phyloP scores from a whole-genome alignment of 2,797 vertebrate species.

The Sandelia bainsii region DNA sequence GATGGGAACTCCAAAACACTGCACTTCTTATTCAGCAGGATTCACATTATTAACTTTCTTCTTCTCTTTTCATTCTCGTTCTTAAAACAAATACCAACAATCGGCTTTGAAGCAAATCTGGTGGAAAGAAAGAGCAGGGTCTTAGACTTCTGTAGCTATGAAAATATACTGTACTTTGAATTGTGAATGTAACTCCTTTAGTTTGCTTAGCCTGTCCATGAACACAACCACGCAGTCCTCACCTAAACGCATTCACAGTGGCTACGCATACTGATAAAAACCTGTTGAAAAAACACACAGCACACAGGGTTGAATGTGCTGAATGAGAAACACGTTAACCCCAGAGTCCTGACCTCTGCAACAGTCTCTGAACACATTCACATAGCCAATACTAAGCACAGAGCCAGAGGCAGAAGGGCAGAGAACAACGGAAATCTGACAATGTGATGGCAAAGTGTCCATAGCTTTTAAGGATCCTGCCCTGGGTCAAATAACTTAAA shows the following conservation, averaged over 20 bases:
- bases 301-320: conserved; percentile 12
- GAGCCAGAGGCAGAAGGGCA: conserved; percentile 8
- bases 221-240: conserved; percentile 37
- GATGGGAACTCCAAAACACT: conserved; percentile 67
- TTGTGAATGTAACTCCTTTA: conserved; percentile 37
- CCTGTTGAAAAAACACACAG: background rate
- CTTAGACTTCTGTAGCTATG: conserved; percentile 35
- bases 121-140: conserved; percentile 15
- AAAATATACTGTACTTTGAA: conserved; percentile 58
- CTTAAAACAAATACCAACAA: conserved; percentile 69
- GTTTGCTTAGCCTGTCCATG: conserved; percentile 48
- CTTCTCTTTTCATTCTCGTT: conserved; percentile 40
- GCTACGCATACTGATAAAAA: conserved; percentile 39
- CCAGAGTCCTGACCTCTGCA: conserved; percentile 32
- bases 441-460: conserved; percentile 11
- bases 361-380: conserved; percentile 33
- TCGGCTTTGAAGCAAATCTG: conserved; percentile 17
- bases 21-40: conserved; percentile 65
- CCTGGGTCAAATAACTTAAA: conserved; percentile 26
- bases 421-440: conserved; percentile 8
- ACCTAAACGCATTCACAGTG: conserved; percentile 30
- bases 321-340: conserved; percentile 38
- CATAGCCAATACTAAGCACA: conserved; percentile 16
- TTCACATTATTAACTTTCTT: conserved; percentile 65
- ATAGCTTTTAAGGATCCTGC: conserved; percentile 17